Percentiles rank a stretch among this genome's conserved stretches.
Evolutionary conservation across 2,113 vertebrate species (phyloP).

Genomic region (Hepsetus odoe): DNA sequence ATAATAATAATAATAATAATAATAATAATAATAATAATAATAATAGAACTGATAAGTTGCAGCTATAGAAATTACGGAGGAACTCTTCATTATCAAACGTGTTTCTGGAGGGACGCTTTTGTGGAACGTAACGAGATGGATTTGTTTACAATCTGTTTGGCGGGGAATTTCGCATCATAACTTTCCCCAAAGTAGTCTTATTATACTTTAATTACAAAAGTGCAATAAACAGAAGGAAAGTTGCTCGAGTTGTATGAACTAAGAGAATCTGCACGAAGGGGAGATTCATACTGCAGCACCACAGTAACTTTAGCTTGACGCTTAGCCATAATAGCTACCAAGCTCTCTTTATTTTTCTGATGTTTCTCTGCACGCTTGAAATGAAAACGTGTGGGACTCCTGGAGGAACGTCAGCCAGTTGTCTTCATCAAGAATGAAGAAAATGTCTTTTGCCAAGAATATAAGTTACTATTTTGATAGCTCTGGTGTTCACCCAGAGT

Average conservation of each 20-base stretch:
- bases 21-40: not conserved
- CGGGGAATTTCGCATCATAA: conserved; percentile 1
- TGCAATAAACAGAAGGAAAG: not conserved
- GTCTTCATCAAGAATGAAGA: not conserved
- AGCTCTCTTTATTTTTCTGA: no score
- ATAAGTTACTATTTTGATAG: not conserved
- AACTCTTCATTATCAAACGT: not conserved
- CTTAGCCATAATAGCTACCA: no score
- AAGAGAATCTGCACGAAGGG: not conserved
- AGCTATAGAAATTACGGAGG: not conserved
- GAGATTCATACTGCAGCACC: no score
- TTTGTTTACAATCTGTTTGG: conserved; percentile 10
- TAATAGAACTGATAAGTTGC: no score
- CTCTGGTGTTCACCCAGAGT: not conserved
- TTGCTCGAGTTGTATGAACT: not conserved
- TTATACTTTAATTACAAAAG: not conserved
- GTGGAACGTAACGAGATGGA: not conserved
- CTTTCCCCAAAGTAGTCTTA: not conserved
- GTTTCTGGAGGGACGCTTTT: not conserved
- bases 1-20: not conserved
- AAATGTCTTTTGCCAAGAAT: no score
- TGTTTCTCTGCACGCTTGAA: no score
- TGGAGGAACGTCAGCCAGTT: no score
- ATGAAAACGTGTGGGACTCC: not conserved
- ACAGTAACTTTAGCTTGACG: not conserved